Evolutionary conservation across 1,140 invertebrate species (phyloP).

Genomic region (Saccostrea glomerata): DNA sequence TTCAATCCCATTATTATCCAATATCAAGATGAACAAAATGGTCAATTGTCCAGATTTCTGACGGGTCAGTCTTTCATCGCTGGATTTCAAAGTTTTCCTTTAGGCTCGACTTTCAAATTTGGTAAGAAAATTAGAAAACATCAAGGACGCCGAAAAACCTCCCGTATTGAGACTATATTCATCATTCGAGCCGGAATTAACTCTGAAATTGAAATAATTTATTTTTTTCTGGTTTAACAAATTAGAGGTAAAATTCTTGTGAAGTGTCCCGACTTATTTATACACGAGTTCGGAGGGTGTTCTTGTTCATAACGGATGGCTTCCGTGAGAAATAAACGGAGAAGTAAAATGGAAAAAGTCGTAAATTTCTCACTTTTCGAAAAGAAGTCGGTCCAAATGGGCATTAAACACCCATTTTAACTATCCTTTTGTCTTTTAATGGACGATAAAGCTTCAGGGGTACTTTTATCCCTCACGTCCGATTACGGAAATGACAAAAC

Average conservation of each 20-base stretch:
- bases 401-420: slow-evolving; percentile 34
- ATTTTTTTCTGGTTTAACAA: slow-evolving; percentile 22
- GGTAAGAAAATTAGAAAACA: background rate
- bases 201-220: slow-evolving; percentile 1
- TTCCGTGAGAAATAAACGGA: background rate
- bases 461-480: slow-evolving; percentile 8
- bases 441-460: slow-evolving; percentile 29
- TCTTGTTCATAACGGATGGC: background rate
- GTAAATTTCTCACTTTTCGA: background rate
- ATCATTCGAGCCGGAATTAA: background rate
- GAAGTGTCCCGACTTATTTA: slow-evolving; percentile 26
- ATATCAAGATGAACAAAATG: slow-evolving; percentile 22
- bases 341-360: slow-evolving; percentile 25
- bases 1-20: slow-evolving; percentile 10
- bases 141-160: background rate
- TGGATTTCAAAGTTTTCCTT: background rate
- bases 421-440: slow-evolving; percentile 34
- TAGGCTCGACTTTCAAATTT: background rate
- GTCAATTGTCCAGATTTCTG: slow-evolving; percentile 5
- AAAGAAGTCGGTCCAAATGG: slow-evolving; percentile 16
- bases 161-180: background rate
- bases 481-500: background rate
- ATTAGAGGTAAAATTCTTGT: slow-evolving; percentile 30
- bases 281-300: background rate
- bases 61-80: background rate